Conservation (phyloP, 30 jellyfish, hydroid and myxozoan species). For the Aurelia sp. region DNA sequence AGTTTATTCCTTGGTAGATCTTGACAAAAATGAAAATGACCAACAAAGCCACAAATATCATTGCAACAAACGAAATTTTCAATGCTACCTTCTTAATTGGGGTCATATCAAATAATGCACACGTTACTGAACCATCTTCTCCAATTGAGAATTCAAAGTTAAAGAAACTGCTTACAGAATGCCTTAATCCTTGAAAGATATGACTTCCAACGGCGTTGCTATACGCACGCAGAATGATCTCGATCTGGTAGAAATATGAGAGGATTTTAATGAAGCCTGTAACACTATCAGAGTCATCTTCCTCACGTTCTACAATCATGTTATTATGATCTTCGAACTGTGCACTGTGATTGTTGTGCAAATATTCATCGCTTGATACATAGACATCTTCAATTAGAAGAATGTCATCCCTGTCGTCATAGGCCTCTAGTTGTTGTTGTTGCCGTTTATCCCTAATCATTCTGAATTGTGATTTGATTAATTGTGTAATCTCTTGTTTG, state of each 20-base stretch:
- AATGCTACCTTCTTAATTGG: not conserved
- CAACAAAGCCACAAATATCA: not conserved
- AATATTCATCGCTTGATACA: not conserved
- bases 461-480: not conserved
- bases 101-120: constrained; percentile 1
- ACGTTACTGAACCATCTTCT: not conserved
- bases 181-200: not conserved
- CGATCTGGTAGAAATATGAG: constrained; percentile 58
- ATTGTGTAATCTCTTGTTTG: not conserved
- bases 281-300: too few relatives aligned
- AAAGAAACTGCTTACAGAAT: constrained; percentile 22
- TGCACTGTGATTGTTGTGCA: too few relatives aligned
- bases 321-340: not conserved
- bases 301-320: not conserved
- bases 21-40: not conserved
- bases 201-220: not conserved
- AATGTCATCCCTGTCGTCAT: not conserved
- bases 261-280: constrained; percentile 36
- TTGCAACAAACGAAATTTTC: not conserved
- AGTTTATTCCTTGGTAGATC: not conserved
- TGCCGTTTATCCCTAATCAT: not conserved
- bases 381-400: not conserved
- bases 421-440: not conserved
- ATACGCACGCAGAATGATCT: not conserved
- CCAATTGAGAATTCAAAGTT: constrained; percentile 15